phyloP scores from a whole-genome alignment of 2,113 vertebrate species.

The Ia io region DNA sequence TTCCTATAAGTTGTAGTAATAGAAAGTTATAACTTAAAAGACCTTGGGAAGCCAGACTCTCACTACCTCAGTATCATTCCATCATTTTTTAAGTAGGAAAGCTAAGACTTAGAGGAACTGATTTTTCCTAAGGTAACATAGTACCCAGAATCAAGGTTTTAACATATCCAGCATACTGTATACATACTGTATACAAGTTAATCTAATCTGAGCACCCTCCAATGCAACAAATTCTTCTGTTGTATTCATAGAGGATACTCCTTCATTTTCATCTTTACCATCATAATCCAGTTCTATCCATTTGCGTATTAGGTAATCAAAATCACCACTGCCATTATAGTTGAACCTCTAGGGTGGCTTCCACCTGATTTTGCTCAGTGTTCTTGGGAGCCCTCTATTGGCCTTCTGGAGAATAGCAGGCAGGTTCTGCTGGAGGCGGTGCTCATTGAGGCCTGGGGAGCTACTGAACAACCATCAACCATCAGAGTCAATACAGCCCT shows the following conservation, averaged over 20 bases:
- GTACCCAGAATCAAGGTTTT: not conserved
- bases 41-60: not conserved
- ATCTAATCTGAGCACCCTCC: not conserved
- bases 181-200: not conserved
- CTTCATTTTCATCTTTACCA: not conserved
- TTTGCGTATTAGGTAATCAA: not conserved
- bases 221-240: not conserved
- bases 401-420: conserved; percentile 32
- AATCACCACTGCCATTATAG: not conserved
- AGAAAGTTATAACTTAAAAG: not conserved
- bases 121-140: not conserved
- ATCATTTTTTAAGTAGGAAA: not conserved
- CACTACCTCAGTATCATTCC: not conserved
- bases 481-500: not conserved
- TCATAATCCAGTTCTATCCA: not conserved
- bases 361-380: conserved; percentile 49
- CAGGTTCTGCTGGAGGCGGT: not conserved
- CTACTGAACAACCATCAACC: not conserved
- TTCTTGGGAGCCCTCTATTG: conserved; percentile 73
- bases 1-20: not conserved
- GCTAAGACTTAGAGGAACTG: not conserved
- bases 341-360: not conserved
- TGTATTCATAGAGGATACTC: not conserved
- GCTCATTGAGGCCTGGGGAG: not conserved
- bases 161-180: not conserved